Base-by-base conservation (phyloP, 2,113 vertebrate species). In the Australoheros scitulus region DNA sequence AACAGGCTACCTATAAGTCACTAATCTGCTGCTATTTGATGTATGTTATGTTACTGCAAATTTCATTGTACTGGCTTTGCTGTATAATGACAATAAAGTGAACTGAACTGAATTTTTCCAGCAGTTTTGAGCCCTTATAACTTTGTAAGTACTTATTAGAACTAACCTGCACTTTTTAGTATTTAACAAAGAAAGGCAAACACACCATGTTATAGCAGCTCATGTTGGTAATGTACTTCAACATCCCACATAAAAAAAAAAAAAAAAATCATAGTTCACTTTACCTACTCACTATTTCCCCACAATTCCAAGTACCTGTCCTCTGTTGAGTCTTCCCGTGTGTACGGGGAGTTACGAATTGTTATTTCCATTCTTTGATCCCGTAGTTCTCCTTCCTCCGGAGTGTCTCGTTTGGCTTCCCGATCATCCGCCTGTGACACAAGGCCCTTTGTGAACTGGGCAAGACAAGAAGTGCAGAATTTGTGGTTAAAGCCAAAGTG, bases 351-450 rank as follows among this genome's bases (percentile, higher is more conserved):
- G 91, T 99, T 99, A 78, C 97, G 95, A 91, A 99, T 99, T 2
- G 98, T 99, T 92, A 99, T 99, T 96, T 99, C 98, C 98, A 99
- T 99, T 80, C 95, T 98, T 90, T 98, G 97, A 90, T 99, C 98
- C 92, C 96, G 97, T 94, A 99, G 94, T 97, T 99, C 98, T 91
- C 98, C 98, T 96, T 99, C 98, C 92, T 99, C 98, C 81, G 97
- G 97, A 95, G 98, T 98, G 93, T 99, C 98, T 82, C 97, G 95
- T 93, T 99, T 99, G 77, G 97, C 96, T 90, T 99, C 98, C 93
- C 97, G 96, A 91, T 98, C 98, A 99, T 99, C 98, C 96, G 97
- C 96, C 98, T 99, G 93, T 10, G 92, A 83, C 91, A 84, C 91
- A 87, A 87, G 87, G 86, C 85, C 85, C 82, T 85, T 86, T 63